Evolutionary conservation across 2,888 invertebrate genomes (phyloP).

Genomic region (Copidosoma aretas): DNA sequence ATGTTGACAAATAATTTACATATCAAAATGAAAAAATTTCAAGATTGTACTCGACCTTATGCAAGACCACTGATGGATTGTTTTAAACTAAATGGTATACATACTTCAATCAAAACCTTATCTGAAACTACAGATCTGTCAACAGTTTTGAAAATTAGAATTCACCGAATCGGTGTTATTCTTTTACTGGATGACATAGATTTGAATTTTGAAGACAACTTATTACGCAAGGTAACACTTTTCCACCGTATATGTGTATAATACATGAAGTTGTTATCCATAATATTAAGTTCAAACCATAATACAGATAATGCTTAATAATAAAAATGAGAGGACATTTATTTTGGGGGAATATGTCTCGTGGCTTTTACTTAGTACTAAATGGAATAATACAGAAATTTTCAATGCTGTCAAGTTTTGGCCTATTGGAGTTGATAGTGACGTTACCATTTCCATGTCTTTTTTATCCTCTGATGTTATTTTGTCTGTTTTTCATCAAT

Average conservation of each 20-base stretch:
- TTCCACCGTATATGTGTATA: neutral
- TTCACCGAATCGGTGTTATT: conserved; percentile 56
- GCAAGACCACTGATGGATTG: conserved; percentile 54
- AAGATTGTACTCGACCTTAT: conserved; percentile 48
- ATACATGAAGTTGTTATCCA: no score
- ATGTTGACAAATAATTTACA: neutral
- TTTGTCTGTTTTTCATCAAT: conserved; percentile 32
- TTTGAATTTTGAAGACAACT: conserved; percentile 53
- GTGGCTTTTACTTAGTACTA: conserved; percentile 57
- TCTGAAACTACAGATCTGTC: conserved; percentile 48
- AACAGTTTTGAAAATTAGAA: conserved; percentile 50
- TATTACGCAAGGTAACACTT: conserved; percentile 53
- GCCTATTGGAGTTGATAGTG: conserved; percentile 59
- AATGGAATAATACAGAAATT: conserved; percentile 50
- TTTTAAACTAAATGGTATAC: conserved; percentile 51
- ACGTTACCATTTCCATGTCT: conserved; percentile 57
- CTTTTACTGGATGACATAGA: conserved; percentile 56
- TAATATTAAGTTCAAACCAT: no score
- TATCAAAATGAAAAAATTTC: neutral
- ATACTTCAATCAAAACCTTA: conserved; percentile 54
- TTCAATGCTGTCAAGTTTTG: conserved; percentile 54
- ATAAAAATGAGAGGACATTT: conserved; percentile 12
- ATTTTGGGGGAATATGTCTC: conserved; percentile 58
- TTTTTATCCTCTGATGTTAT: conserved; percentile 42
- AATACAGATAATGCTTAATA: conserved; percentile 19